Evolutionary conservation across 1,140 invertebrate genomes (phyloP), one percentile per base, ranked within the genome.

Genomic region (Aphelenchoides avenae): DNA sequence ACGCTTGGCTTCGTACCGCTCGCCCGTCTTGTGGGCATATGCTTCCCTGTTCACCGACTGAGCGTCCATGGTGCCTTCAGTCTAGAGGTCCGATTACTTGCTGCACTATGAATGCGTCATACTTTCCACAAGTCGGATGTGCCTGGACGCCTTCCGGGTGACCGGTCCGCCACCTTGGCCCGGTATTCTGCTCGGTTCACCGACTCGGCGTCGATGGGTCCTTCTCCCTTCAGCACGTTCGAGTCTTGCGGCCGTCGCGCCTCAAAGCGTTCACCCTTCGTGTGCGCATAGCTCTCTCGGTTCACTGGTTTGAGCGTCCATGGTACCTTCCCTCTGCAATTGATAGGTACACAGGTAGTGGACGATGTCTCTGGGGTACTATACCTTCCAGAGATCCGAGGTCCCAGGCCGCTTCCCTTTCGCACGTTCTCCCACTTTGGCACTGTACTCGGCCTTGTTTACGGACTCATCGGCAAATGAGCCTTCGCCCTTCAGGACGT

Each of bases 81-180:
- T n/a, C n/a, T n/a, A n/a, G n/a, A n/a, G n/a, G n/a, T n/a, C n/a
- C n/a, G n/a, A n/a, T n/a, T n/a, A n/a, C n/a, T n/a, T n/a, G n/a
- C n/a, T n/a, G n/a, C n/a, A 7, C 6, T 7, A 34, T 22, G 2
- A 31, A 48, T 53, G 26, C 1, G 2, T 42, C 1, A 31, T n/a
- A 18, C 24, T 22, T 64, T 64, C 59, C 33, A 63, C 6, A 62
- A 18, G 43, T 62, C 36, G n/a, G 61, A 66, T 37, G 54, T 50
- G 6, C 24, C 44, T 11, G 58, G 61, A 0, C 43, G 13, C 18
- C 30, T 24, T 7, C 40, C 31, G 15, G 43, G 47, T 20, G 50
- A 62, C 18, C 61, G 55, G 20, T 64, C 61, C 15, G 31, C 66
- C 24, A 58, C 9, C 48, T 64, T 64, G 1, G 39, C 41, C 5